Base-by-base conservation (phyloP, 2,888 invertebrate species). In the Tetragonula carbonaria region DNA sequence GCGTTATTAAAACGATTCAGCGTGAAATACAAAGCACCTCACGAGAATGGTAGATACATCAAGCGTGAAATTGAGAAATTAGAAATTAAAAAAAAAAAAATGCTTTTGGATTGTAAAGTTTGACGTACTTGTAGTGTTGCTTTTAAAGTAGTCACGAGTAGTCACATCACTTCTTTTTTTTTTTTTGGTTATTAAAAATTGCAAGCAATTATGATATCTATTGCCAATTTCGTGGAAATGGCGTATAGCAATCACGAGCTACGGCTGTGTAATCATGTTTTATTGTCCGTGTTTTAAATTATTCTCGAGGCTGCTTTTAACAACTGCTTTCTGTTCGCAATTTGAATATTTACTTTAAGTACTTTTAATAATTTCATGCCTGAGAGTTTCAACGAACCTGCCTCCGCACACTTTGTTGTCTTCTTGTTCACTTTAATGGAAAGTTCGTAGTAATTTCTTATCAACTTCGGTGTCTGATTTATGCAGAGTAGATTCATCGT, bases 241-340 rank as follows among this genome's bases (percentile, higher is more conserved):
- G 11, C 8, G 67, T 76, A 8, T 8, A 45, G 45, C 45, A 8
- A 45, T 8, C 73, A 78, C 72, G 75, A 67, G 72, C 63, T 51
- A 28, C 51, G 76, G 74, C 76, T 62, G 74, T 87, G 82, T 28
- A 82, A 87, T 87, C 78, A 65, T 74, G 79, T 87, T 87, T 28
- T 87, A 85, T 77, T 78, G 65, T 66, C 80, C 59, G 57, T n/a
- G 2, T 78, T 81, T 74, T 78, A 82, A 82, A 87, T 78, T 1
- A 66, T 78, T 50, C 73, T n/a, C 76, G 71, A 59, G 75, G 62
- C 65, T 38, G 67, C 23, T 51, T 74, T 70, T 82, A 87, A 87
- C 78, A 45, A 45, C 45, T 8, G 80, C 85, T 78, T 87, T 77
- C 80, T 80, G 82, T 85, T 85, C 73, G 80, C 74, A 67, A 63